phyloP scores from a whole-genome alignment of 2,888 invertebrate genomes.

The Galerucella nymphaeae region DNA sequence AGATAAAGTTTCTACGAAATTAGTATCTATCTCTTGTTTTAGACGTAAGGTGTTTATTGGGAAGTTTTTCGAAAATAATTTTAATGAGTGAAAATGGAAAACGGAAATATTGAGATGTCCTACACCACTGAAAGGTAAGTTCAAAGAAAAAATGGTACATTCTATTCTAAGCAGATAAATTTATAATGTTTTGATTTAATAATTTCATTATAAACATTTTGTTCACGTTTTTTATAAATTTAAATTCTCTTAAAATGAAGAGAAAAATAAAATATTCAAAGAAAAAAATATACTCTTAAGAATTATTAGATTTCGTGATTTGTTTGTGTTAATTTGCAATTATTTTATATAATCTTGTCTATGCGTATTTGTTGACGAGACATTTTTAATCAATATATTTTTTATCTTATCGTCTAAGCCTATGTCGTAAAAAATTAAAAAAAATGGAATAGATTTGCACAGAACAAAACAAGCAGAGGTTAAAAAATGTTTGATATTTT shows the following conservation, averaged over 20 bases:
- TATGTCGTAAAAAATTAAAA: background rate
- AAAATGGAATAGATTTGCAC: background rate
- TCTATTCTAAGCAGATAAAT: too few species aligned
- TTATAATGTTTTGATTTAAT: too few species aligned
- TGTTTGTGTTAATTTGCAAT: too few species aligned
- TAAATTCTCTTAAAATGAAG: too few species aligned
- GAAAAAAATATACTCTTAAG: too few species aligned
- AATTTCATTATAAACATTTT: too few species aligned
- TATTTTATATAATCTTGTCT: background rate
- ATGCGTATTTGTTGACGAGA: background rate
- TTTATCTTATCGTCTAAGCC: background rate
- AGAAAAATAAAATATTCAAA: too few species aligned
- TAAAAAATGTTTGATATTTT: background rate
- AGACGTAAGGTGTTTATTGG: background rate
- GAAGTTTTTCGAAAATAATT: background rate
- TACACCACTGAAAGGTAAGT: constrained; percentile 36
- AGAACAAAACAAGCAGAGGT: background rate
- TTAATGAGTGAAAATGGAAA: constrained; percentile 26
- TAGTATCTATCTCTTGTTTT: background rate
- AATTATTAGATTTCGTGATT: too few species aligned
- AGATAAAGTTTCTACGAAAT: constrained; percentile 24
- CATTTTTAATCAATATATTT: background rate
- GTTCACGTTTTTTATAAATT: too few species aligned
- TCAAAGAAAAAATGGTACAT: too few species aligned
- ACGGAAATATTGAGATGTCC: constrained; percentile 29